A percentile compares a stretch with the other conserved stretches of the same genome.
Evolutionary conservation across 2,797 vertebrate genomes (phyloP).

Genomic region (Setipinna tenuifilis): DNA sequence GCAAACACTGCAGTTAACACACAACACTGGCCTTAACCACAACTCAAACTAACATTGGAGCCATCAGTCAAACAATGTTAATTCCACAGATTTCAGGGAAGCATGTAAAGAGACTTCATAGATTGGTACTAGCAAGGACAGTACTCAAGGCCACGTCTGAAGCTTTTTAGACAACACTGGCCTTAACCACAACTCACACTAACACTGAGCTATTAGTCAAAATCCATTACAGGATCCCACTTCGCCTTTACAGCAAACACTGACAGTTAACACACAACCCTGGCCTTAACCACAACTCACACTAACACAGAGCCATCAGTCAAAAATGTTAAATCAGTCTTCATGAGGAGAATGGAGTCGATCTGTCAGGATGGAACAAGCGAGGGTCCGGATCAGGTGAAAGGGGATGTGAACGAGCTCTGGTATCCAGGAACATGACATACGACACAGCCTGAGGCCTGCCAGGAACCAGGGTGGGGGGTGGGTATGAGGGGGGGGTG

Average conservation of each 20-base stretch:
- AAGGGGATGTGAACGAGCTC: neutral
- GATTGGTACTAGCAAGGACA: no score
- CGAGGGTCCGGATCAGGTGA: neutral
- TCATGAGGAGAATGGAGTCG: neutral
- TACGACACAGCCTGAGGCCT: neutral
- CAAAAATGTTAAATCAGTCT: neutral
- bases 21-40: no score
- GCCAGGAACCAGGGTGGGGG: neutral
- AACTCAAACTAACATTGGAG: no score
- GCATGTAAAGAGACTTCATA: no score
- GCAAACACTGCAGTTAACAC: no score
- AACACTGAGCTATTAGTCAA: no score
- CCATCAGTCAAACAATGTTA: no score
- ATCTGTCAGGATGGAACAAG: neutral
- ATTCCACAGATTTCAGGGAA: no score
- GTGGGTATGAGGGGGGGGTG: no score
- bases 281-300: neutral
- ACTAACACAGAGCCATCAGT: neutral
- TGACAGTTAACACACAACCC: neutral
- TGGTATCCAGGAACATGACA: neutral
- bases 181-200: neutral
- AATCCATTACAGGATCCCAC: neutral
- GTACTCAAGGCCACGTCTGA: no score
- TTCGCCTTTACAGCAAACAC: neutral
- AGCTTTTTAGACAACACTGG: no score